Evolutionary conservation across 2,113 vertebrate genomes (phyloP).

Genomic region (Anoplopoma fimbria): DNA sequence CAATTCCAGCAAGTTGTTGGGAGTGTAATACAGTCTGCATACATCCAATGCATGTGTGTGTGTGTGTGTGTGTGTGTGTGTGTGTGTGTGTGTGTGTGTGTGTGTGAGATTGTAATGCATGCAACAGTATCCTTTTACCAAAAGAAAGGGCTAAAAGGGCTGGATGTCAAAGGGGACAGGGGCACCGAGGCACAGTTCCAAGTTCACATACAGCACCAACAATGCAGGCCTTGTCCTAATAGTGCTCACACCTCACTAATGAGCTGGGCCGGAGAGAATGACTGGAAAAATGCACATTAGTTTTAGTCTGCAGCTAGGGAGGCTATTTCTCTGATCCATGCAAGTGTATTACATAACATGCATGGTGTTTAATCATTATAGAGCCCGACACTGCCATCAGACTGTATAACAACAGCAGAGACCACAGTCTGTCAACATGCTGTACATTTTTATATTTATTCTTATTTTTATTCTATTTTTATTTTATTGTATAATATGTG

Average conservation of each 20-base stretch:
- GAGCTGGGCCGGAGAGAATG: too few species aligned
- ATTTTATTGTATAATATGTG: too few species aligned
- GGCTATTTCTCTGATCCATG: background rate
- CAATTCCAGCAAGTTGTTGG: background rate
- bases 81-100: too few species aligned
- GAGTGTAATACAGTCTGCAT: background rate
- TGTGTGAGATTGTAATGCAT: background rate
- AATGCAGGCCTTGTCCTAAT: conserved; percentile 15
- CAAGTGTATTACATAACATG: background rate
- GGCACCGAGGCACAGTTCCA: background rate
- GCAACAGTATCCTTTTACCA: background rate
- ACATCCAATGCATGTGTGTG: too few species aligned
- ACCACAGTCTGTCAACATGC: too few species aligned
- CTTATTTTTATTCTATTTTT: too few species aligned
- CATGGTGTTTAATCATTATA: too few species aligned
- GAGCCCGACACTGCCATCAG: too few species aligned
- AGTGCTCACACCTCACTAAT: background rate
- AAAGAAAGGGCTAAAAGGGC: background rate
- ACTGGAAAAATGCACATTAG: background rate
- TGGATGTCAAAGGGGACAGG: background rate
- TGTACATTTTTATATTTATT: too few species aligned
- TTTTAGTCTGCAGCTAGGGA: background rate
- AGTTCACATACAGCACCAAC: conserved; percentile 5
- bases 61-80: background rate
- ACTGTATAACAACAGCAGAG: too few species aligned